Evolutionary conservation across 2,113 vertebrate species (phyloP).

Genomic region (Rafetus swinhoei): DNA sequence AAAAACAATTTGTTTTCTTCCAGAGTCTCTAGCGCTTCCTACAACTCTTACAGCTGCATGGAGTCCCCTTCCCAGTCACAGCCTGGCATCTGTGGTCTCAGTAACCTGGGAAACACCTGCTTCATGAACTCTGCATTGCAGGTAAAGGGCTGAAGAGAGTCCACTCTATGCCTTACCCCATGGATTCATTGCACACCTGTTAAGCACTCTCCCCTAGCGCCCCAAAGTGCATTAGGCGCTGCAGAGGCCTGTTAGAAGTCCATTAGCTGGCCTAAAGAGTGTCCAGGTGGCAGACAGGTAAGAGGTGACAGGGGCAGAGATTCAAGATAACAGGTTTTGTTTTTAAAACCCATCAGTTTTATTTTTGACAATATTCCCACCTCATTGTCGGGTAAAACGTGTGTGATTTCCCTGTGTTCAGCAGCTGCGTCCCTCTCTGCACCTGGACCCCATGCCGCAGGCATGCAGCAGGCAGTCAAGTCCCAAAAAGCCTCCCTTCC

Average conservation of each 20-base stretch:
- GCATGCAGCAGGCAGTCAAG: not conserved
- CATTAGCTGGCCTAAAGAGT: not conserved
- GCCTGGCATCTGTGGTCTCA: slow-evolving; percentile 94
- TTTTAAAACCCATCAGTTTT: not conserved
- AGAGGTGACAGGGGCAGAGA: not conserved
- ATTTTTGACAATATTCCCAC: not conserved
- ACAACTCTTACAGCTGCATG: slow-evolving; percentile 91
- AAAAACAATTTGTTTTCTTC: slow-evolving; percentile 50
- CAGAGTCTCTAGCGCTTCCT: slow-evolving; percentile 89
- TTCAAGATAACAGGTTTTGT: not conserved
- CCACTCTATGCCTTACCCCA: not conserved
- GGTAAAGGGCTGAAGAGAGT: slow-evolving; percentile 74
- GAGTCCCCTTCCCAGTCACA: slow-evolving; percentile 86
- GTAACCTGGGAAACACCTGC: slow-evolving; percentile 97
- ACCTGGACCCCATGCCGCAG: not conserved
- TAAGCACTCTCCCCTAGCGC: not conserved
- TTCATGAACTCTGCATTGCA: slow-evolving; percentile 99
- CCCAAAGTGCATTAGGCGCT: not conserved
- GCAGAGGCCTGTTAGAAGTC: not conserved
- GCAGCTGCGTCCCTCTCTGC: not conserved
- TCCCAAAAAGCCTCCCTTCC: not conserved
- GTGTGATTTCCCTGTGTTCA: not conserved
- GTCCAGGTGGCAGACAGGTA: not conserved
- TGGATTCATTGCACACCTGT: not conserved
- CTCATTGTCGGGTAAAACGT: not conserved